phyloP scores from a whole-genome alignment of 2,888 invertebrate genomes.

The Cloeon dipterum region DNA sequence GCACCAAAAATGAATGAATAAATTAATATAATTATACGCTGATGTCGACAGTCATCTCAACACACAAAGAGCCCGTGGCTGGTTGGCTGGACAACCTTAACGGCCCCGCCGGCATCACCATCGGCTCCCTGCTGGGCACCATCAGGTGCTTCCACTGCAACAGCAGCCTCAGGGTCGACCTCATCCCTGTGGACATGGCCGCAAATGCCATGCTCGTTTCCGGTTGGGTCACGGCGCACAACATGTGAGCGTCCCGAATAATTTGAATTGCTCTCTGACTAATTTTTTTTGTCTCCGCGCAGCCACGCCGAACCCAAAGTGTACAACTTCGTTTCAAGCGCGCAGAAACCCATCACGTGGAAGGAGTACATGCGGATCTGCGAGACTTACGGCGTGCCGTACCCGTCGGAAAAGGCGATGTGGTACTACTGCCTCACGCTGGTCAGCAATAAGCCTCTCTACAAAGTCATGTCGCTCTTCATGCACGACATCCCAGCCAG shows the following conservation, averaged over 20 bases:
- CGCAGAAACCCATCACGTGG: constrained; percentile 28
- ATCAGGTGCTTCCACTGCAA: constrained; percentile 73
- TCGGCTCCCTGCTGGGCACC: constrained; percentile 25
- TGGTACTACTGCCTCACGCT: constrained; percentile 20
- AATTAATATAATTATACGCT: too few species aligned
- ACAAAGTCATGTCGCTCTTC: background rate
- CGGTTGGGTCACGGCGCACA: constrained; percentile 67
- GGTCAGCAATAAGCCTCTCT: constrained; percentile 2
- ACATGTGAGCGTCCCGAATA: too few species aligned
- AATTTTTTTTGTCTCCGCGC: too few species aligned
- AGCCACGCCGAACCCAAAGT: constrained; percentile 14
- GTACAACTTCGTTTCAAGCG: constrained; percentile 30
- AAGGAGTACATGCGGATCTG: constrained; percentile 18
- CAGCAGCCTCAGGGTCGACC: constrained; percentile 53
- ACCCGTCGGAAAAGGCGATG: constrained; percentile 8
- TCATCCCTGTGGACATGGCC: constrained; percentile 77
- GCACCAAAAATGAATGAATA: too few species aligned
- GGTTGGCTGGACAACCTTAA: constrained; percentile 97
- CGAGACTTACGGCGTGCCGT: constrained; percentile 3
- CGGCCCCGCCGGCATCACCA: constrained; percentile 53
- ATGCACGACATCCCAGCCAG: constrained; percentile 3
- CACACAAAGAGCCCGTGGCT: constrained; percentile 53
- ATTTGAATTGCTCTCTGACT: too few species aligned
- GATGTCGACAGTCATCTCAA: constrained; percentile 48
- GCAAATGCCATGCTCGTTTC: constrained; percentile 83